Conservation (phyloP, 1,140 invertebrate genomes). For the Nomia melanderi region DNA sequence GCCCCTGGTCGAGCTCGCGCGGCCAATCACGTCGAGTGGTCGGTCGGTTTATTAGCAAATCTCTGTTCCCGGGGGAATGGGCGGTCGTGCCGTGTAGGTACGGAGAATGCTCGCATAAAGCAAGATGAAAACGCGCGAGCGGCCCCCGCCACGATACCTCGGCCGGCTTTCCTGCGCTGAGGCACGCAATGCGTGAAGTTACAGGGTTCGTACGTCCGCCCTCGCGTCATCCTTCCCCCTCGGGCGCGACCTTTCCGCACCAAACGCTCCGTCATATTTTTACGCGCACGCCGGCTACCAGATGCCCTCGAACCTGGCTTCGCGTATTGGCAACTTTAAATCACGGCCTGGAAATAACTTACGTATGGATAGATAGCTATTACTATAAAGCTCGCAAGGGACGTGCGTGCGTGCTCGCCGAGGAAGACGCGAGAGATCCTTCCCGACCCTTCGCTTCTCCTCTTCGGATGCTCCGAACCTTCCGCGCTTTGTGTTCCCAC, state of each 20-base stretch:
- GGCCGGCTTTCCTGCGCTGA: slow-evolving; percentile 24
- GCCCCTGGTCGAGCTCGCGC: slow-evolving; percentile 14
- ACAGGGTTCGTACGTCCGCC: slow-evolving; percentile 3
- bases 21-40: slow-evolving; percentile 33
- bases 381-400: slow-evolving; percentile 57
- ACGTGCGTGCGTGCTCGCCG: slow-evolving; percentile 49
- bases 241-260: slow-evolving; percentile 11
- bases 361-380: slow-evolving; percentile 62
- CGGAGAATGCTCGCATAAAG: slow-evolving; percentile 38
- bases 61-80: slow-evolving; percentile 35
- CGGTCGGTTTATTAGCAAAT: slow-evolving; percentile 54
- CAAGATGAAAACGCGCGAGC: slow-evolving; percentile 42
- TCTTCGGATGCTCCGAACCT: slow-evolving; percentile 21
- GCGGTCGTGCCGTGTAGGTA: slow-evolving; percentile 30
- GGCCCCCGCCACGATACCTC: slow-evolving; percentile 39
- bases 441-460: slow-evolving; percentile 55
- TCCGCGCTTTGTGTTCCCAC: slow-evolving; percentile 26
- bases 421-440: slow-evolving; percentile 19
- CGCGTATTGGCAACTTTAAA: slow-evolving; percentile 67
- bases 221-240: slow-evolving; percentile 24
- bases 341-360: slow-evolving; percentile 66
- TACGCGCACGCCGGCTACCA: slow-evolving; percentile 24
- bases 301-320: slow-evolving; percentile 36
- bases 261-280: slow-evolving; percentile 40
- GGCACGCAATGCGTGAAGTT: slow-evolving; percentile 35